These are phyloP conservation scores for Netelia virgata DNA, from an alignment of 2,888 invertebrate species.

Conservation along the genomic window DNA sequence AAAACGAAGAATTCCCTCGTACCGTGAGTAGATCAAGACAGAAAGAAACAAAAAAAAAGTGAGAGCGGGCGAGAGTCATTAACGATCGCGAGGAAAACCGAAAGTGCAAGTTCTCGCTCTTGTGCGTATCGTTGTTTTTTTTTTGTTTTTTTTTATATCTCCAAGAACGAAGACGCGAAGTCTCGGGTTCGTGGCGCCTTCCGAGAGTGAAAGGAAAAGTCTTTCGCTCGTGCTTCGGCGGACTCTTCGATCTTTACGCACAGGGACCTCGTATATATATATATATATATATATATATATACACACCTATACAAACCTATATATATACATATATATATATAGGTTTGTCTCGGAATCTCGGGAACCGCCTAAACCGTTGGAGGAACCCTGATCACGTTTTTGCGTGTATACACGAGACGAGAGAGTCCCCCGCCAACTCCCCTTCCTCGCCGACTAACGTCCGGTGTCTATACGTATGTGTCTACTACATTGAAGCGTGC, in stretches of 20 bases:
- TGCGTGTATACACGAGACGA: constrained; percentile 18
- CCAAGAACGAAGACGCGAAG: constrained; percentile 33
- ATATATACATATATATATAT: too few species aligned
- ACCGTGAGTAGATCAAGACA: constrained; percentile 20
- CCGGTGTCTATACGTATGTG: constrained; percentile 26
- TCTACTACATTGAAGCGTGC: constrained; percentile 27
- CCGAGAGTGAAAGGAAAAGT: constrained; percentile 68
- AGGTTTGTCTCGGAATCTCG: constrained; percentile 6
- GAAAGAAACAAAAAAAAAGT: constrained; percentile 34
- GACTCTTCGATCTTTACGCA: not conserved
- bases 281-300: too few species aligned
- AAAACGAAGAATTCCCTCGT: constrained; percentile 21
- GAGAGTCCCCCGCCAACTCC: not conserved
- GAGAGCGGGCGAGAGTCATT: constrained; percentile 32
- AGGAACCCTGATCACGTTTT: constrained; percentile 57
- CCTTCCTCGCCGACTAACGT: constrained; percentile 35
- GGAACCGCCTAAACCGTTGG: constrained; percentile 30
- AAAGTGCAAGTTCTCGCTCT: constrained; percentile 44
- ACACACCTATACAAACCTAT: too few species aligned
- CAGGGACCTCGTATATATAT: not conserved
- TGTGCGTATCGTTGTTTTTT: not conserved
- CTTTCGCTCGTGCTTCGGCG: constrained; percentile 55
- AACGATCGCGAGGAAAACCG: constrained; percentile 39
- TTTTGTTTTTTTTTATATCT: not conserved
- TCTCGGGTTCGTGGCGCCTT: not conserved